Base-by-base conservation (phyloP, 2,797 vertebrate genomes). In the Psittacula echo region DNA sequence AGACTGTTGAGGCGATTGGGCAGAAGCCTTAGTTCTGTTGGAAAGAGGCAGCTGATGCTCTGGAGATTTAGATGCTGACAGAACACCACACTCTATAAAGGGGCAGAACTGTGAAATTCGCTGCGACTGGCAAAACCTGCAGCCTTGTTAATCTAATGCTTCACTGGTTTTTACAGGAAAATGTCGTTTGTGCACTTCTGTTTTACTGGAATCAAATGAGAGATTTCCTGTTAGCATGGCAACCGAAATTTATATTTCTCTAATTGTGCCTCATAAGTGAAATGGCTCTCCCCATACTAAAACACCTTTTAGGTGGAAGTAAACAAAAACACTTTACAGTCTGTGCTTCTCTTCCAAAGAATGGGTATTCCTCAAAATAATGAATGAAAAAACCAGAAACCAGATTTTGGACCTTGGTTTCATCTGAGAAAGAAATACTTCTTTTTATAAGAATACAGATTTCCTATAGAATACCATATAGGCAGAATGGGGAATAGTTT, bases 191-290 rank as follows among this genome's bases (percentile, higher is more conserved):
- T 72, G 32, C 58, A 61, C 72, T 95, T 95, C 65, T 75, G 41
- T 94, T 91, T 93, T 66, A 53, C 70, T 61, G 89, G 86, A 83
- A 76, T 85, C 61, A 29, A 5, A 30, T 51, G 74, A 50, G 37
- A 80, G 93, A 91, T 74, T 90, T 86, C 37, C 51, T 64, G 95
- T 92, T 95, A 93, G 80, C 94, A 88, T 96, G 92, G 89, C 90
- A 97, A 97, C 94, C 5, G 1, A 85, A 85, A 95, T 86, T 61
- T 73, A 3, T 50, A 20, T 92, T 89, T 95, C 51, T 79, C 24
- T 41, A 61, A 10, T 10, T 3, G 3, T 73, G 70, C 26, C 34
- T 89, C 3, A 3, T 18, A 50, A 74, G 45, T 39, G 86, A 94
- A 42, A 27, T 61, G 30, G 11, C 15, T 83, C 8, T 91, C 80